Conservation (phyloP, 2,797 vertebrate species). For the Sandelia bainsii region DNA sequence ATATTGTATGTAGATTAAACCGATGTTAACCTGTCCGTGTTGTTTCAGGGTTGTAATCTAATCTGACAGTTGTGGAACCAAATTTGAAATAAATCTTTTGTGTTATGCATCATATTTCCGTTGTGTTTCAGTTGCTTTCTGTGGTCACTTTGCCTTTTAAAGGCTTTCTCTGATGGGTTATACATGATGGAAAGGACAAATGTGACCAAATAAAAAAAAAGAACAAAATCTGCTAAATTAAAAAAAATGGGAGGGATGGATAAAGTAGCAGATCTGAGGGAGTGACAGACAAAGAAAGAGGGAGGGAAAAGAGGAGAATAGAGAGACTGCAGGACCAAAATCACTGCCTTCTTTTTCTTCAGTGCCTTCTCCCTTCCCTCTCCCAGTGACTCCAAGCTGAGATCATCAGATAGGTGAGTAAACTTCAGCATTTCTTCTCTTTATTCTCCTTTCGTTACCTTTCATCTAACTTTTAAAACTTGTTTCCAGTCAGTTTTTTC, state of each 20-base stretch:
- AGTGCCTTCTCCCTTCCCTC: slow-evolving; percentile 62
- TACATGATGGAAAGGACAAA: slow-evolving; percentile 33
- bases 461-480: neutral
- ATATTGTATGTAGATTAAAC: neutral
- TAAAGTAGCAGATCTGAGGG: slow-evolving; percentile 67
- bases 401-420: slow-evolving; percentile 75
- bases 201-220: slow-evolving; percentile 14
- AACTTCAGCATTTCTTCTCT: slow-evolving; percentile 5
- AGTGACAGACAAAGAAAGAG: slow-evolving; percentile 75
- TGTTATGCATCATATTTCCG: neutral
- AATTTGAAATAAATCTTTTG: neutral
- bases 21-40: slow-evolving; percentile 1
- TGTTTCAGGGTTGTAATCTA: neutral
- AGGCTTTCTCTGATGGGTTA: slow-evolving; percentile 21
- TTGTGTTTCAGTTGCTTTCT: slow-evolving; percentile 13
- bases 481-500: neutral
- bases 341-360: slow-evolving; percentile 61
- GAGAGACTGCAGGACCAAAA: slow-evolving; percentile 69
- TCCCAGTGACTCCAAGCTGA: slow-evolving; percentile 67
- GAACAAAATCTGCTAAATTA: slow-evolving; percentile 40
- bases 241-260: slow-evolving; percentile 70
- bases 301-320: slow-evolving; percentile 78
- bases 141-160: slow-evolving; percentile 4
- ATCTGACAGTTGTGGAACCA: neutral
- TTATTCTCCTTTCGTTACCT: slow-evolving; percentile 1